Conservation (phyloP, 2,888 invertebrate genomes). For the Chrysomela aeneicollis region DNA sequence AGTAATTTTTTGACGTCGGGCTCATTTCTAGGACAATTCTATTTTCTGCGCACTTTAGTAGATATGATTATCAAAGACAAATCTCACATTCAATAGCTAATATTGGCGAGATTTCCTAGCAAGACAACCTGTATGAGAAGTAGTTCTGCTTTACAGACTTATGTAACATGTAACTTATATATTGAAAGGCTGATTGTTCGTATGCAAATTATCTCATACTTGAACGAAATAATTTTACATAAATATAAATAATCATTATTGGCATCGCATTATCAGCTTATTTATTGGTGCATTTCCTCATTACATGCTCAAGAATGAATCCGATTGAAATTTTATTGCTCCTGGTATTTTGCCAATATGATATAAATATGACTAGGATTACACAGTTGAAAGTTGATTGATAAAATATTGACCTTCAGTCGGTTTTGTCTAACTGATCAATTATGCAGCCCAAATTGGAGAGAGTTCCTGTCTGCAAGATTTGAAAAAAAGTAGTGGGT, state of each 20-base stretch:
- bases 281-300: conserved; percentile 26
- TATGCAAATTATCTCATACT: conserved; percentile 29
- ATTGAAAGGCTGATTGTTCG: conserved; percentile 27
- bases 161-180: conserved; percentile 30
- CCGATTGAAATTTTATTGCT: neutral
- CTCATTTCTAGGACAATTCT: too few relatives aligned
- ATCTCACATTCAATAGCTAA: neutral
- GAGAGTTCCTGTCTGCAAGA: too few relatives aligned
- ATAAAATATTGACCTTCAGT: too few relatives aligned
- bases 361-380: neutral
- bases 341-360: neutral
- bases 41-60: too few relatives aligned
- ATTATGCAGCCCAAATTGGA: too few relatives aligned
- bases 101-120: neutral
- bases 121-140: conserved; percentile 11
- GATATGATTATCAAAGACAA: too few relatives aligned
- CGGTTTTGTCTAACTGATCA: too few relatives aligned
- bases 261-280: conserved; percentile 15
- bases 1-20: too few relatives aligned
- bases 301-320: conserved; percentile 29
- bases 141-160: conserved; percentile 17
- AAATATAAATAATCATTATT: conserved; percentile 34
- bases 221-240: conserved; percentile 33
- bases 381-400: too few relatives aligned
- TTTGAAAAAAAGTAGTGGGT: too few relatives aligned